Base-by-base conservation (phyloP, 2,797 vertebrate species). In the Lophotriccus pileatus region DNA sequence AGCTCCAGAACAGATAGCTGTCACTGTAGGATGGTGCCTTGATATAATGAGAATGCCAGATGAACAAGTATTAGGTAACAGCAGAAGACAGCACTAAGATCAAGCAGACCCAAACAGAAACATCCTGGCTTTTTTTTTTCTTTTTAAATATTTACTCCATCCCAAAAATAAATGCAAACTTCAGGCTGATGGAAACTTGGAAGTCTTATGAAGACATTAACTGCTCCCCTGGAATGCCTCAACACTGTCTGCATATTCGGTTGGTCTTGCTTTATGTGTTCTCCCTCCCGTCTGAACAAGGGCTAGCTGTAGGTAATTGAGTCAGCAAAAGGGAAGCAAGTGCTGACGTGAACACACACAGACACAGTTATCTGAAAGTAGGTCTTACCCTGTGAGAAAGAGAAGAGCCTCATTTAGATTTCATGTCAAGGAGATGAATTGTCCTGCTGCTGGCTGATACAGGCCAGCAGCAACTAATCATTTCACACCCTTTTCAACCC, bases 211-310 rank as follows among this genome's bases (percentile, higher is more conserved):
- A 93, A 96, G 78, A 76, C 10, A 6, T 67, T 87, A 88, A 79
- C 27, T 59, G 56, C 84, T 84, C 74, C 87, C 49, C 79, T 53
- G 37, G 88, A 75, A 81, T 0, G 3, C 79, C 86, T 93, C 55
- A 24, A 9, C 0, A 2, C 93, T 76, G 70, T 91, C 93, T 81
- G 76, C 68, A 68, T 43, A 27, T 28, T 69, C 85, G 75, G 28
- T 63, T 92, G 89, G 64, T 96, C 90, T 95, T 77, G 28, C 74
- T 79, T 92, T 84, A 79, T 19, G 5, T 83, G 87, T 78, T 88
- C 55, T 24, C 22, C 63, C 60, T 32, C 63, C 60, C 30, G 36
- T 68, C 28, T 93, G 82, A 94, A 66, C 84, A 90, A 78, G 68
- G 91, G 74, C 3, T 7, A 60, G 39, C 39, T 85, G 87, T 8